Evolutionary conservation across 35 echinoderm and acorn worm genomes (phyloP), one percentile per base, ranked within the genome.

Genomic region (Heliocidaris erythrogramma): DNA sequence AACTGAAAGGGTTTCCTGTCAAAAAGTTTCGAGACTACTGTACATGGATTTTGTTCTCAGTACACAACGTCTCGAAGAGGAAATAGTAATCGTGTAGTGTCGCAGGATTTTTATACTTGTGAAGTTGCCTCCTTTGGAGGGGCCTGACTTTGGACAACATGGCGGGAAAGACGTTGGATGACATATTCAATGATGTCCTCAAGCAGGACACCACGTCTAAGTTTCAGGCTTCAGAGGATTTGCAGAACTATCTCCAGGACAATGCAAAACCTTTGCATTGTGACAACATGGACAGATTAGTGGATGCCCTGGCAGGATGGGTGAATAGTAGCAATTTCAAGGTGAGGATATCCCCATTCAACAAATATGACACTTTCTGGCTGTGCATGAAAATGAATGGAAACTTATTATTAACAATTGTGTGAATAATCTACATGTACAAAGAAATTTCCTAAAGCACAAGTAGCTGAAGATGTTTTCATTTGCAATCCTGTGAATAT

Each of bases 301-400:
- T 99, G 9, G 98, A 99, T 96, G 96, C 92, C 52, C 95, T 99
- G 9, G 95, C 94, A 31, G 53, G 65, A 14, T 99, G 98, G 98
- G 98, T 99, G 50, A 99, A 97, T 78, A 96, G 96, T 86, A 99
- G 98, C 69, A 99, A 99, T 94, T 99, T 97, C 93, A 99, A 99
- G 96, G 98, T 99, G 71, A 95, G 98, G 11, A 53, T 49, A 27
- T n/a, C 17, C 27, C 18, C 61, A 71, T 71, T 5, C 27, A 56
- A 56, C 52, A 47, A 0, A 13, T 5, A 35, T 27, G 8, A 9
- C 48, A 13, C 11, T 47, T n/a, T n/a, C 10, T 7, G 48, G 30
- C 16, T 50, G 50, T 93, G n/a, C 13, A 42, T 30, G n/a, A 93
- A 88, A 88, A 32, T 18, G 13, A 31, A 32, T 16, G 48, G 4